Evolutionary conservation across 2,888 invertebrate species (phyloP).

Genomic region (Nudaria mundana): DNA sequence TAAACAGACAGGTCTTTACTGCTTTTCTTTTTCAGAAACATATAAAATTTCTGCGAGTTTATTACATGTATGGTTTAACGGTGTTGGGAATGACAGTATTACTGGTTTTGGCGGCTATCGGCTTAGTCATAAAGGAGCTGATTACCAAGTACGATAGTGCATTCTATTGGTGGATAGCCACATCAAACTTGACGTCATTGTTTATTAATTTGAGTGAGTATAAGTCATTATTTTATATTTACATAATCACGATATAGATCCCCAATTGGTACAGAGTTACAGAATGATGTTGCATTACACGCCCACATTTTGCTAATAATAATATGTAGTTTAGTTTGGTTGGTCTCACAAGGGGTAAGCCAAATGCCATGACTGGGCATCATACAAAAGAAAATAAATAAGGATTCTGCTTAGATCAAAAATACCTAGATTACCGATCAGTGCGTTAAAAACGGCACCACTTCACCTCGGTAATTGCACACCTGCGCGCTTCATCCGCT

Average conservation of each 20-base stretch:
- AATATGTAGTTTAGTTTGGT: too few species aligned
- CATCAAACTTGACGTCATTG: background rate
- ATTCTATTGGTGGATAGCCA: background rate
- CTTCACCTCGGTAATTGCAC: too few species aligned
- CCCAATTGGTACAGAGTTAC: background rate
- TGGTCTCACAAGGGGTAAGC: too few species aligned
- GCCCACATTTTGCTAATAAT: too few species aligned
- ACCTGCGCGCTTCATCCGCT: too few species aligned
- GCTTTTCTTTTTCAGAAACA: background rate
- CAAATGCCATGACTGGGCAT: too few species aligned
- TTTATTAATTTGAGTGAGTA: constrained; percentile 1
- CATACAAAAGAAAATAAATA: too few species aligned
- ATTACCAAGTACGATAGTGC: background rate
- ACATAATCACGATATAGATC: background rate
- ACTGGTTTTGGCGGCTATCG: background rate
- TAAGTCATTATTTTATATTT: background rate
- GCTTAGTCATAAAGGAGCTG: background rate
- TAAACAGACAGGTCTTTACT: too few species aligned
- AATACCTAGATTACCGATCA: too few species aligned
- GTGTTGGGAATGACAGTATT: background rate
- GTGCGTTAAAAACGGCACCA: too few species aligned
- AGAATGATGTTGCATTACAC: background rate
- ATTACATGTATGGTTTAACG: background rate
- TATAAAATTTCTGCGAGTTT: background rate
- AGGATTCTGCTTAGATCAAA: too few species aligned